These are phyloP conservation scores for Odocoileus virginianus DNA, from an alignment of 2,113 vertebrate species.

Conservation along the genomic window DNA sequence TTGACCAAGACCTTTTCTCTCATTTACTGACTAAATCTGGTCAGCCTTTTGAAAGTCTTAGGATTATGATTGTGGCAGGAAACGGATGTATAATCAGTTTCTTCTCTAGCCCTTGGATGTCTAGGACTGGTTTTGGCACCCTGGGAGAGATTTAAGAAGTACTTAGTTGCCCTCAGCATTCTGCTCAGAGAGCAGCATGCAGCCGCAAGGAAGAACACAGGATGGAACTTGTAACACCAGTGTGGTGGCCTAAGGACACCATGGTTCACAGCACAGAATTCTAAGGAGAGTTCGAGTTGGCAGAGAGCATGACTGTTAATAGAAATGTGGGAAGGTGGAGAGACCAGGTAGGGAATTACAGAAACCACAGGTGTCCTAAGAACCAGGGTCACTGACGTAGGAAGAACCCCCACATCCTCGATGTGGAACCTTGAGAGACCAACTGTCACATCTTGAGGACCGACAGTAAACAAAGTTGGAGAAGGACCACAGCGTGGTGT, in stretches of 20 bases:
- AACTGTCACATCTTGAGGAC: background rate
- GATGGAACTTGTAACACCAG: accelerated
- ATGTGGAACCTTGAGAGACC: background rate
- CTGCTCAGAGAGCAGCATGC: background rate
- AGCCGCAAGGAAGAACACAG: background rate
- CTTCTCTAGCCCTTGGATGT: background rate
- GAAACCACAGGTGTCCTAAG: background rate
- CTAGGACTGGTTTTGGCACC: background rate
- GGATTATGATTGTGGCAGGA: background rate
- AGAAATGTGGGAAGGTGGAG: background rate
- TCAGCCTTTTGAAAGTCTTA: background rate
- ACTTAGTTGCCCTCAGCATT: background rate
- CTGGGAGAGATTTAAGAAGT: background rate
- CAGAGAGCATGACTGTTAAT: background rate
- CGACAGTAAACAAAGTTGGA: background rate
- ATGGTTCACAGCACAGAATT: background rate
- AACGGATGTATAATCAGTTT: background rate
- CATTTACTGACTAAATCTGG: background rate
- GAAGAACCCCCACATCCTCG: background rate
- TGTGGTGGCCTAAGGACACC: too few relatives aligned
- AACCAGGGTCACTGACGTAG: background rate
- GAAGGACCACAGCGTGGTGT: background rate
- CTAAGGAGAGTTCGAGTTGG: background rate
- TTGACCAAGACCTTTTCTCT: background rate
- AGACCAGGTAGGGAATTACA: background rate